Evolutionary conservation across 2,888 invertebrate species (phyloP).

Genomic region (Chrysopilus asiliformis): DNA sequence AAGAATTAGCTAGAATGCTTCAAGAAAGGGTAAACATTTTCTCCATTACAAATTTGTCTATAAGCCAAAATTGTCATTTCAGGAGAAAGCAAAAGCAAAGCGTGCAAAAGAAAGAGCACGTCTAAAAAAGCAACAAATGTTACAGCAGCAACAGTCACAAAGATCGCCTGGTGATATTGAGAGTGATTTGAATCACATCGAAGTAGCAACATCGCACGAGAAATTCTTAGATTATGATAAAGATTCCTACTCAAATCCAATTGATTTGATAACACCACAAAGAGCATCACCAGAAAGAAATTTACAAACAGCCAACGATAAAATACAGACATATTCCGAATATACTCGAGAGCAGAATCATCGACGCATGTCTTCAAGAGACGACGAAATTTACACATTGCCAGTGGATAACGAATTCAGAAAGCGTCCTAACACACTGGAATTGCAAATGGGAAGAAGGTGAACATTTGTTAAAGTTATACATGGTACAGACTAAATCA

Average conservation of each 20-base stretch:
- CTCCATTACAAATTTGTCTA: background rate
- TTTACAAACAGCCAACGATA: conserved; percentile 24
- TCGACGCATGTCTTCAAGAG: too few species aligned
- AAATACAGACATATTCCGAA: conserved; percentile 23
- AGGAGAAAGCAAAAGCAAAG: conserved; percentile 56
- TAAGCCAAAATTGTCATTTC: conserved; percentile 12
- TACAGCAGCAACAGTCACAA: conserved; percentile 29
- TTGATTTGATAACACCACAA: conserved; percentile 41
- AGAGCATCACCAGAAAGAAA: conserved; percentile 25
- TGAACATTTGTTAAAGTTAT: too few species aligned
- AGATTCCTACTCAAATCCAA: conserved; percentile 41
- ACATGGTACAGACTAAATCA: too few species aligned
- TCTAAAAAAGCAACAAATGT: conserved; percentile 42
- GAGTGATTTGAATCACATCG: conserved; percentile 13
- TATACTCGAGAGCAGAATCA: background rate
- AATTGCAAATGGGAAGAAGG: too few species aligned
- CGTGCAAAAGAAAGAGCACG: conserved; percentile 57
- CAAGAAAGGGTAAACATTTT: conserved; percentile 43
- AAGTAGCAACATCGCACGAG: conserved; percentile 8
- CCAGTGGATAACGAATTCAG: conserved; percentile 30
- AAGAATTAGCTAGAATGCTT: conserved; percentile 60
- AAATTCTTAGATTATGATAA: conserved; percentile 18
- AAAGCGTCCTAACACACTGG: too few species aligned
- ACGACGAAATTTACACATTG: conserved; percentile 34
- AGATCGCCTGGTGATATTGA: conserved; percentile 18